Evolutionary conservation across 64 coral and sea anemone genomes (phyloP).

Genomic region (Stichodactyla helianthus): DNA sequence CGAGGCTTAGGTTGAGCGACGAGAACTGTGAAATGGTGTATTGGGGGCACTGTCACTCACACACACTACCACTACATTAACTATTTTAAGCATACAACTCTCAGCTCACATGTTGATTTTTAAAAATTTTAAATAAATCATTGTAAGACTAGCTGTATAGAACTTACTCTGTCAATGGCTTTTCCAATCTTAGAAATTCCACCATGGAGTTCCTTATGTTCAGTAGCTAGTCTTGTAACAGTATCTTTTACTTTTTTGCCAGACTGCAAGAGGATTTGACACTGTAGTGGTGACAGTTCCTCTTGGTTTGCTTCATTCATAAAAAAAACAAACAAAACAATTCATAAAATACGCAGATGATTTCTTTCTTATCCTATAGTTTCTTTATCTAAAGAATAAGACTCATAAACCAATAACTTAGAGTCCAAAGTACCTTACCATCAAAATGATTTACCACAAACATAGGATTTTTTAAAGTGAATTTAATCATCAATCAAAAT

Average conservation of each 20-base stretch:
- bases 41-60: no score
- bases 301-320: slow-evolving; percentile 16
- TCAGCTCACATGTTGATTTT: not conserved
- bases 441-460: not conserved
- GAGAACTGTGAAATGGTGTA: no score
- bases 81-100: no score
- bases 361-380: not conserved
- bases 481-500: not conserved
- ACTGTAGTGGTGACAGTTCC: slow-evolving; percentile 73
- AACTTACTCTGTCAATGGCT: slow-evolving; percentile 90
- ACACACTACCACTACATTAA: no score
- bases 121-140: not conserved
- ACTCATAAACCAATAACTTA: not conserved
- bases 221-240: slow-evolving; percentile 77
- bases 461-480: not conserved
- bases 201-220: slow-evolving; percentile 98
- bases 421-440: not conserved
- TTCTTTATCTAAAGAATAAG: not conserved
- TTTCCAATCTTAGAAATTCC: slow-evolving; percentile 97
- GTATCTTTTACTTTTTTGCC: slow-evolving; percentile 86
- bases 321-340: not conserved
- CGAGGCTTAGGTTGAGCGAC: no score
- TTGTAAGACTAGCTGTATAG: not conserved
- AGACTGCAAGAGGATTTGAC: slow-evolving; percentile 70
- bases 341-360: not conserved